Evolutionary conservation across 2,113 vertebrate genomes (phyloP), one percentile per base, ranked within the genome.

Genomic region (Triplophysa tibetana): DNA sequence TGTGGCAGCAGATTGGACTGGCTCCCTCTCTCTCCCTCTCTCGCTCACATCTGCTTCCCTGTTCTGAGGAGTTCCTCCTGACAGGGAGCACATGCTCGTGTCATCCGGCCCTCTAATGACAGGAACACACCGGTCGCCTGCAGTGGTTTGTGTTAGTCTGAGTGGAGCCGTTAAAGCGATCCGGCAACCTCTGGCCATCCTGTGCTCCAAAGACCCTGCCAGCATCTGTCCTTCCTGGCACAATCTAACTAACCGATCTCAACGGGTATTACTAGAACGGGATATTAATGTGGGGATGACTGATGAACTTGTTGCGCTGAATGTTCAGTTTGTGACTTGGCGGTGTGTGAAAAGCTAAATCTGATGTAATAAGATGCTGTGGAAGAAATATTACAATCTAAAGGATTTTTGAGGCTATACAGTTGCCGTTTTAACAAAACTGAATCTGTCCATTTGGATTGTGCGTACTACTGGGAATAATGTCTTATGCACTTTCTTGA

Each of bases 181-280:
- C 48, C 63, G 72, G 77, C 68, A 48, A 80, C 79, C 65, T 74
- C 63, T 75, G 72, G 62, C 33, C 56, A 60, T 41, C 58, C 61
- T 45, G 56, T 63, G 80, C 82, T 79, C 83, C 38, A 33, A 83
- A 86, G 84, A 89, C 85, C 85, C 80, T 58, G 19, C 84, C 79
- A 90, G 86, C 89, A 90, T 85, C 87, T 89, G 86, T 87, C 87
- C 73, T 23, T 84, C 66, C 82, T 89, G 88, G 84, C 86, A 89
- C 67, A 6, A n/a, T 21, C 77, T 62, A 16, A n/a, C 66, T 38
- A 64, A 54, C 62, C 65, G 45, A 77, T 77, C 75, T 63, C 58
- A 13, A 29, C 43, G 13, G 54, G 70, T 33, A 16, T 6, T 19
- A 63, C 38, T 17, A 17, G 21, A 48, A 19, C 26, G 50, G 17